Percentiles rank a stretch among this genome's conserved stretches.
These are phyloP conservation scores for Crossocerus cetratus DNA, from an alignment of 2,888 invertebrate species.

Conservation along the genomic window DNA sequence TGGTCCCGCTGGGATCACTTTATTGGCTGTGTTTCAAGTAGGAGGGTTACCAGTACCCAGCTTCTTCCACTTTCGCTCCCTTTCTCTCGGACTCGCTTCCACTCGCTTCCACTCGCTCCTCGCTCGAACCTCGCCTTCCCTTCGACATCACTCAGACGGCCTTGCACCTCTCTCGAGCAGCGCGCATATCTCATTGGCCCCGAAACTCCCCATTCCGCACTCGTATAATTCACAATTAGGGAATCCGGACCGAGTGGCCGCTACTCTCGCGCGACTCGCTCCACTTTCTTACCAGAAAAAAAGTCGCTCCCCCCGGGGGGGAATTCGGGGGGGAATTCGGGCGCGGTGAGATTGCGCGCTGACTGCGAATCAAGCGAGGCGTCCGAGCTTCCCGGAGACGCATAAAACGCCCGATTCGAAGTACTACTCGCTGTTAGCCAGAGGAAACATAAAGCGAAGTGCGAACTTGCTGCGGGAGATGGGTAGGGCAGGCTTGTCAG, in stretches of 20 bases:
- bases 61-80: conserved; percentile 22
- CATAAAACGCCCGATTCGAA: too few species aligned
- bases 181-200: not conserved
- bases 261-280: too few species aligned
- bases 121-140: conserved; percentile 17
- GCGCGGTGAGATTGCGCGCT: too few species aligned
- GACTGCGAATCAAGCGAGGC: too few species aligned
- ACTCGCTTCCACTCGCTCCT: conserved; percentile 21
- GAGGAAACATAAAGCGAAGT: too few species aligned
- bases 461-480: too few species aligned
- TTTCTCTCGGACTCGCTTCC: conserved; percentile 16
- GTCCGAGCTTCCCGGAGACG: too few species aligned
- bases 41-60: conserved; percentile 45
- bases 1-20: conserved; percentile 70
- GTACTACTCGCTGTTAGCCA: too few species aligned
- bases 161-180: conserved; percentile 35
- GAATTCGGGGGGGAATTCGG: too few species aligned
- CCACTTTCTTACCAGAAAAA: too few species aligned
- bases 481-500: not conserved
- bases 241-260: not conserved
- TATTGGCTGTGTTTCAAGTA: conserved; percentile 63
- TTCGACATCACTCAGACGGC: conserved; percentile 22
- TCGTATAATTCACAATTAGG: not conserved
- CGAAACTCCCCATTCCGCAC: not conserved
- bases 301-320: too few species aligned